phyloP scores from a whole-genome alignment of 2,888 invertebrate genomes.

The Scaptomyza parva region DNA sequence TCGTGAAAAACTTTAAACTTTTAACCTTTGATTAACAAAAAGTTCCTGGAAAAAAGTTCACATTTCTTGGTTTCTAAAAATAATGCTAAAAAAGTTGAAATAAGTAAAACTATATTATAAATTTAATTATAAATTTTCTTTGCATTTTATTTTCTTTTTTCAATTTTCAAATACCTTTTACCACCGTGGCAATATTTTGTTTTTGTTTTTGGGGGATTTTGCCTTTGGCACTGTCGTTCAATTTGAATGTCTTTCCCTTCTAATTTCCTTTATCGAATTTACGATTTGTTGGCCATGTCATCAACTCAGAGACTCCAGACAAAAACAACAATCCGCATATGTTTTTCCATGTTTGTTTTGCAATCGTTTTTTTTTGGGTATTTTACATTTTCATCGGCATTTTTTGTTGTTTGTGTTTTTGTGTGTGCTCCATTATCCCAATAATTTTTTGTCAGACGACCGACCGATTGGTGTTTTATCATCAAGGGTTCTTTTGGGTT shows the following conservation, averaged over 20 bases:
- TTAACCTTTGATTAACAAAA: too few species aligned
- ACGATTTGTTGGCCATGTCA: conserved; percentile 77
- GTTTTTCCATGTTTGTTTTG: conserved; percentile 27
- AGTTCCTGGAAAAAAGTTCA: too few species aligned
- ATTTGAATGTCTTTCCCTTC: conserved; percentile 66
- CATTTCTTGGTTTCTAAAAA: too few species aligned
- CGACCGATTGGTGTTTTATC: conserved; percentile 62
- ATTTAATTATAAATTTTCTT: too few species aligned
- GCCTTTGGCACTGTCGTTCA: conserved; percentile 31
- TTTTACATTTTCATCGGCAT: conserved; percentile 9
- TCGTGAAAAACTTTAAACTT: too few species aligned
- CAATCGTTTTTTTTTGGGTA: conserved; percentile 1
- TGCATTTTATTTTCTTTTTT: neutral
- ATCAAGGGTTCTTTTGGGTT: conserved; percentile 27
- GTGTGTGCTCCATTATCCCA: conserved; percentile 42
- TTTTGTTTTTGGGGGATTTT: neutral
- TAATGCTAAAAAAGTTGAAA: too few species aligned
- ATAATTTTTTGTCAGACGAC: conserved; percentile 55
- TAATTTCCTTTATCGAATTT: conserved; percentile 81
- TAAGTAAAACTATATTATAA: too few species aligned
- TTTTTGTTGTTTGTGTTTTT: conserved; percentile 11
- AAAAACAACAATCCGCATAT: conserved; percentile 39
- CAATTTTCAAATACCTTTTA: neutral
- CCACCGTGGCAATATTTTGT: conserved; percentile 36
- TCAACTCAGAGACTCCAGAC: conserved; percentile 63